phyloP scores from a whole-genome alignment of 2,888 invertebrate species.

The Drosophila incognita region DNA sequence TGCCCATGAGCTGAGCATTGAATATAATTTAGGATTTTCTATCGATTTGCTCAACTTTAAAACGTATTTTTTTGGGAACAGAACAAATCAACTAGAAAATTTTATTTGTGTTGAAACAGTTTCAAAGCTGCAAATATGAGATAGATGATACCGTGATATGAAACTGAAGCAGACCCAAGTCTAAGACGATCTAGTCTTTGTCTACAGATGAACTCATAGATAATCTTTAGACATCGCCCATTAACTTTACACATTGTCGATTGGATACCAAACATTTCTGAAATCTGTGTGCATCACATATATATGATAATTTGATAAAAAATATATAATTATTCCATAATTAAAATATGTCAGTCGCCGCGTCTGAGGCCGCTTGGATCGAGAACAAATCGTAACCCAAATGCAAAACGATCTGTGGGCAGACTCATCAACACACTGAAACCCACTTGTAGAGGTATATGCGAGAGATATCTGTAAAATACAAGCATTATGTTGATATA shows the following conservation, averaged over 20 bases:
- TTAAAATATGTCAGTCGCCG: conserved; percentile 53
- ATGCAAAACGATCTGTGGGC: conserved; percentile 82
- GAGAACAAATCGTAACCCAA: conserved; percentile 82
- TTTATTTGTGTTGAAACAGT: not conserved
- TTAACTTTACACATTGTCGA: not conserved
- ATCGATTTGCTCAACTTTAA: not conserved
- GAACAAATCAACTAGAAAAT: not conserved
- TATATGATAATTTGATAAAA: conserved; percentile 47
- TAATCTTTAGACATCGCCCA: not conserved
- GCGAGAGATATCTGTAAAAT: conserved; percentile 68
- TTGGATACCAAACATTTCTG: conserved; percentile 40
- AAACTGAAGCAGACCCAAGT: not conserved
- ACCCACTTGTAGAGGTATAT: conserved; percentile 80
- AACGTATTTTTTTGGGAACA: not conserved
- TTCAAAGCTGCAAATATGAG: no score
- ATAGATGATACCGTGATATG: not conserved
- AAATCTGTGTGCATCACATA: conserved; percentile 19
- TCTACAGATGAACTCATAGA: not conserved
- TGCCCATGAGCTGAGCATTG: conserved; percentile 28
- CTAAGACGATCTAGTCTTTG: not conserved
- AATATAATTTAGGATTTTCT: conserved; percentile 17
- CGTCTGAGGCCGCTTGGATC: conserved; percentile 81
- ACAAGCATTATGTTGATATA: not conserved
- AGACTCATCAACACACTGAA: conserved; percentile 82
- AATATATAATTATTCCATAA: conserved; percentile 38